Conservation (phyloP, 2,797 vertebrate species). For the Anomalospiza imberbis region DNA sequence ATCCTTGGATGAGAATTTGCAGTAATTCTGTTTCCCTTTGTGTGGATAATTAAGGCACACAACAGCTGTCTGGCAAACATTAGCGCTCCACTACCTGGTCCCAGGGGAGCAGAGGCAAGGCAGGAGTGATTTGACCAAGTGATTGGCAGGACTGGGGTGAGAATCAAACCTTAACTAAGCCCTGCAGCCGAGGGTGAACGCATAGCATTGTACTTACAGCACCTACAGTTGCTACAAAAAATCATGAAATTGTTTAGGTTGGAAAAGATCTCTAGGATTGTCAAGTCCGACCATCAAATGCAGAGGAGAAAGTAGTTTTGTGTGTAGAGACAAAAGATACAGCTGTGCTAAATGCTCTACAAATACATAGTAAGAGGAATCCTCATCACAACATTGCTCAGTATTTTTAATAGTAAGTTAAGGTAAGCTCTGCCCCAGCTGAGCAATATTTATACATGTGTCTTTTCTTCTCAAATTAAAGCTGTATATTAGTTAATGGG, state of each 20-base stretch:
- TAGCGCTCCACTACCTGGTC: neutral
- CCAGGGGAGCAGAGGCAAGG: neutral
- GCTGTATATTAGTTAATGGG: neutral
- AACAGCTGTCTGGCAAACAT: conserved; percentile 21
- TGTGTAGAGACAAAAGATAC: neutral
- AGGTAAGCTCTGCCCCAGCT: neutral
- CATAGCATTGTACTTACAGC: rapidly evolving
- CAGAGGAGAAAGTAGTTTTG: neutral
- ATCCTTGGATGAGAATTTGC: neutral
- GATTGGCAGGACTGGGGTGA: neutral
- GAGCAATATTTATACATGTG: neutral
- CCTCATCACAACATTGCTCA: neutral
- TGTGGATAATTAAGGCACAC: conserved; percentile 1
- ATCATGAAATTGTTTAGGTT: neutral
- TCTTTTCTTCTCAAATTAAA: neutral
- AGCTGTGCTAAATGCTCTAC: neutral
- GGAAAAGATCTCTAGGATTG: neutral
- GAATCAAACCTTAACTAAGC: neutral
- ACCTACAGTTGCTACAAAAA: neutral
- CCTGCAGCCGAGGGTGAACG: neutral
- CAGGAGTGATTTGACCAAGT: neutral
- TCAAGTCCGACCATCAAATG: neutral
- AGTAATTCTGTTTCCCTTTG: conserved; percentile 25
- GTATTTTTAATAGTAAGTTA: neutral
- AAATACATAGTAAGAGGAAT: neutral